Base-by-base conservation (phyloP, 1,140 invertebrate species). In the Drosophila santomea region DNA sequence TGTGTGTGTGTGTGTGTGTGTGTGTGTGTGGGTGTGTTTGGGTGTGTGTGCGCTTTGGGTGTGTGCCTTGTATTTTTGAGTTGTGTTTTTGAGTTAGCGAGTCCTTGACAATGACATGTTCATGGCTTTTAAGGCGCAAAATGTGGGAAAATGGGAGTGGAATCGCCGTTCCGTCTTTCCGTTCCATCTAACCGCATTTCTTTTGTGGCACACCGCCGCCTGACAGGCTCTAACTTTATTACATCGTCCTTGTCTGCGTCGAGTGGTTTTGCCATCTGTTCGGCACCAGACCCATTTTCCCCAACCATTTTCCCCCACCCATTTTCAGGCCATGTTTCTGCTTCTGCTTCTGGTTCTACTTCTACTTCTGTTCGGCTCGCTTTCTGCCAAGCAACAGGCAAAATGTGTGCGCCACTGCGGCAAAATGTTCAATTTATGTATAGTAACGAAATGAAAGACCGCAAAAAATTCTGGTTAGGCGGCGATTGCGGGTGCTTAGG, bases 181-280 rank as follows among this genome's bases (percentile, higher is more conserved):
- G 56, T 67, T 79, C 48, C 55, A 48, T 57, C 73, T 72, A 86
- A 86, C 78, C 82, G 71, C 82, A 72, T 82, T 85, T 85, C 82
- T 88, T 86, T 66, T 55, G 59, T 76, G 61, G 81, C 69, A 75
- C 52, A 71, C 67, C 63, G 73, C 78, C 82, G 73, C 78, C 82
- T 85, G 81, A 85, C 78, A 85, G 78, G 68, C 50, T 81, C 74
- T 81, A 85, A 85, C 81, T 86, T 85, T 86, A 85, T 85, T 85
- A 85, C 82, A 73, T 78, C 82, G 74, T 84, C 64, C 66, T 84
- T 81, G 81, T 74, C 74, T 76, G 60, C 55, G 69, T 69, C 78
- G 82, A 85, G 74, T 86, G 62, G 72, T 58, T 58, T 75, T 75
- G 72, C 73, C 72, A 75, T 75, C 73, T 75, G 73, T 66, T 75